Percentiles rank a stretch among this genome's conserved stretches.
These are phyloP conservation scores for Danio choprae DNA, from an alignment of 2,797 vertebrate species.

Conservation along the genomic window DNA sequence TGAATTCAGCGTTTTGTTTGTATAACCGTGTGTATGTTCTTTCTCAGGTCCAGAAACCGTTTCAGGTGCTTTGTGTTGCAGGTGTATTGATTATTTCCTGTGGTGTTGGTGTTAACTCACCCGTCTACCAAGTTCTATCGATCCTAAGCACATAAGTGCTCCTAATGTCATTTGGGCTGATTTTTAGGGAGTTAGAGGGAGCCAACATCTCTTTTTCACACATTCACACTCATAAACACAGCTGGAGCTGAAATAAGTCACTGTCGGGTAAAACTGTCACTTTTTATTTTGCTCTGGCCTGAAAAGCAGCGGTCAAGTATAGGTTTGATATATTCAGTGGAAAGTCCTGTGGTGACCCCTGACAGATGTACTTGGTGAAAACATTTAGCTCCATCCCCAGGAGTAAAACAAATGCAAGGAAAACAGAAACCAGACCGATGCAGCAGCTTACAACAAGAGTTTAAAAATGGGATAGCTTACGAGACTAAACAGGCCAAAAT, in stretches of 20 bases:
- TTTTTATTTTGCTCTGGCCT: neutral
- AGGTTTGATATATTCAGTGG: neutral
- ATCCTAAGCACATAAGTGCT: constrained; percentile 40
- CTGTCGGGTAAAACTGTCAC: constrained; percentile 1
- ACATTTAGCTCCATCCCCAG: constrained; percentile 58
- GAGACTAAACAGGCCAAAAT: neutral
- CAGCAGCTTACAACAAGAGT: constrained; percentile 48
- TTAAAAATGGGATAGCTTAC: constrained; percentile 28
- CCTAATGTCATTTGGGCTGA: constrained; percentile 56
- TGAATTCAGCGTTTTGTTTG: neutral
- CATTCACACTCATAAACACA: constrained; percentile 9
- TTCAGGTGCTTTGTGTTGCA: constrained; percentile 27
- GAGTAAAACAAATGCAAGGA: constrained; percentile 59
- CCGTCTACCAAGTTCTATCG: constrained; percentile 43
- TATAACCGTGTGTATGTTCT: too few species aligned
- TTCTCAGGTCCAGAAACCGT: neutral
- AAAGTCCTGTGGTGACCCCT: constrained; percentile 51
- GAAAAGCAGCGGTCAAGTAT: neutral
- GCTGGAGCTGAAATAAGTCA: neutral
- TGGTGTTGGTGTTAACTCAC: constrained; percentile 36
- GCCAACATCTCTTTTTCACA: neutral
- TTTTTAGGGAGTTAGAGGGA: constrained; percentile 1
- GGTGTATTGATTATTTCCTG: constrained; percentile 71
- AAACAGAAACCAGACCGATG: constrained; percentile 54
- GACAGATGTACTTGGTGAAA: constrained; percentile 53